Evolutionary conservation across 2,888 invertebrate species (phyloP), one percentile per base, ranked within the genome.

Genomic region (Gari tellinella): DNA sequence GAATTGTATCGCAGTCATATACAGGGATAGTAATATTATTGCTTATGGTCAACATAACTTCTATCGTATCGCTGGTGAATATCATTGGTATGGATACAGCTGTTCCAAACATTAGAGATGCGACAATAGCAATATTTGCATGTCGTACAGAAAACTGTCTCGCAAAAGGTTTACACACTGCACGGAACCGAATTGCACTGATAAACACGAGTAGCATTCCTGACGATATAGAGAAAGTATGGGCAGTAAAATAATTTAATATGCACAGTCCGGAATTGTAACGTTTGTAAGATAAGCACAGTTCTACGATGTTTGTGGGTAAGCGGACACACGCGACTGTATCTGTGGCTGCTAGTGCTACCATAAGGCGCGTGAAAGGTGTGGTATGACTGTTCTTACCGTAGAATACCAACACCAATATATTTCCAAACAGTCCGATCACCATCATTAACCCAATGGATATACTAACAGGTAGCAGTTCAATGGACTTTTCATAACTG

Each of bases 371-470:
- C 5, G 40, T 25, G 15, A 41, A 41, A 0, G 55, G 55, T 41
- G 55, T 41, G 17, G 12, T 56, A 12, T 15, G 15, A 15, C 15
- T 25, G 3, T 56, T 38, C 23, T 41, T 19, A 7, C 23, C 25
- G 17, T 19, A 56, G 21, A 56, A 56, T 25, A 56, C 25, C 3
- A 40, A 38, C 1, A 38, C 31, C 3, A 53, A n/a, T 17, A 53
- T 31, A 38, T 53, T 53, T 2, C 53, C 53, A 14, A 31, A 38
- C 7, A 53, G 7, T 19, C 53, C 53, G 14, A 38, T 3, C 3
- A 53, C 8, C n/a, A 53, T 53, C 19, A 53, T 17, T 17, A 53
- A 12, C 2, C 17, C 53, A 19, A 31, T 38, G 8, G n/a, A 17
- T 15, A 53, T 17, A 19, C 37, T 38, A 14, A 53, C 31, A 0